phyloP scores from a whole-genome alignment of 64 coral and sea anemone species.

The Pocillopora damicornis region DNA sequence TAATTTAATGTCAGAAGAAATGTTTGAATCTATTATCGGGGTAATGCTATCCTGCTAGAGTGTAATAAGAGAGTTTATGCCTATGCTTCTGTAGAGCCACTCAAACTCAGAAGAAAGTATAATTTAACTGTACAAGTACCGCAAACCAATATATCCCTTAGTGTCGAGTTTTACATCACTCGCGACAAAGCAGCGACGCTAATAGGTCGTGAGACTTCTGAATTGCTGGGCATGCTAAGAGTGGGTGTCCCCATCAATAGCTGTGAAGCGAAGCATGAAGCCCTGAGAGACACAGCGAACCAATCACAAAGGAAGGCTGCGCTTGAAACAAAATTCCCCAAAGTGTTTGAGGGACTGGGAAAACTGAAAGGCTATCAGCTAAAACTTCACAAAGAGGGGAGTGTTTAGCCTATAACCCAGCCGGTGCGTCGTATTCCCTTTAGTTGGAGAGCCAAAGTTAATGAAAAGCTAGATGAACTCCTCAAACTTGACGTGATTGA shows the following conservation, averaged over 20 bases:
- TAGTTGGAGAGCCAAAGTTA: not conserved
- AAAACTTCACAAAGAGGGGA: constrained; percentile 8
- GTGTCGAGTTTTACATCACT: no score
- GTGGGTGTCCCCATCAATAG: no score
- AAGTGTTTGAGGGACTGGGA: not conserved
- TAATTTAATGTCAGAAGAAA: constrained; percentile 49
- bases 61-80: constrained; percentile 36
- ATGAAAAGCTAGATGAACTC: not conserved
- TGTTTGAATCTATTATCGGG: constrained; percentile 34
- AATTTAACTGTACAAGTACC: not conserved
- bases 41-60: constrained; percentile 4
- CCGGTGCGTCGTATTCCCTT: not conserved
- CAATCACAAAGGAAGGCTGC: not conserved
- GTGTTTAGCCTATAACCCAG: not conserved
- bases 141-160: no score
- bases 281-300: no score
- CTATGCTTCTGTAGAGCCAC: constrained; percentile 42
- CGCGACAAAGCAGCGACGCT: no score
- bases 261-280: no score
- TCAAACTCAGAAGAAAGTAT: constrained; percentile 36
- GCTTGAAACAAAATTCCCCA: not conserved
- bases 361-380: constrained; percentile 7
- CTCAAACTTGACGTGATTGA: not conserved
- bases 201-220: no score
- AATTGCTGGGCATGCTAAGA: no score